Conservation (phyloP, 2,113 vertebrate species). For the Hyperoodon ampullatus region DNA sequence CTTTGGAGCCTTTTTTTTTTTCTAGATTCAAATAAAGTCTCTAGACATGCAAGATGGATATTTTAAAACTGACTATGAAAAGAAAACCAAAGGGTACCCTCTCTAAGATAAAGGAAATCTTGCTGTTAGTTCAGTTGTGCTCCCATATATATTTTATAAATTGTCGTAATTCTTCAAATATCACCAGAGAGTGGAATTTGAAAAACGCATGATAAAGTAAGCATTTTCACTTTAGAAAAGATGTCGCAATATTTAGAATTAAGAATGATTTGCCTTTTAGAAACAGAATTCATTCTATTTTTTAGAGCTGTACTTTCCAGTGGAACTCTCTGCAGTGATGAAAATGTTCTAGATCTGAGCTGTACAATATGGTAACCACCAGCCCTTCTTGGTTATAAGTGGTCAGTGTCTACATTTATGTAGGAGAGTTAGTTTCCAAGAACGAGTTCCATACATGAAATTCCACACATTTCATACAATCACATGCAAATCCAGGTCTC, state of each 20-base stretch:
- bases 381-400: too few species aligned
- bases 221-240: neutral
- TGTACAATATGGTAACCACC: fast-evolving
- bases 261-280: neutral
- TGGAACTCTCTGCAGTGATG: fast-evolving
- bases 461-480: neutral
- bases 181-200: fast-evolving
- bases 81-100: slow-evolving; percentile 56
- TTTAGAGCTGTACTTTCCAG: fast-evolving
- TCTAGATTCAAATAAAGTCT: slow-evolving; percentile 74
- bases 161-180: neutral
- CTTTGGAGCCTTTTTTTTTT: slow-evolving; percentile 52
- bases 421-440: neutral
- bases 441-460: neutral
- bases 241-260: neutral
- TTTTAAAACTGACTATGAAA: slow-evolving; percentile 46
- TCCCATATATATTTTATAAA: neutral
- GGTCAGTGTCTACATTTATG: neutral
- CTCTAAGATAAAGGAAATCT: slow-evolving; percentile 25
- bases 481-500: neutral
- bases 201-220: neutral
- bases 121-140: neutral
- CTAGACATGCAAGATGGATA: slow-evolving; percentile 62
- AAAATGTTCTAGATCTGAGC: fast-evolving
- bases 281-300: neutral